Percentiles rank a stretch among this genome's conserved stretches.
Conservation (phyloP, 2,888 invertebrate genomes). For the Dermolepida albohirtum region DNA sequence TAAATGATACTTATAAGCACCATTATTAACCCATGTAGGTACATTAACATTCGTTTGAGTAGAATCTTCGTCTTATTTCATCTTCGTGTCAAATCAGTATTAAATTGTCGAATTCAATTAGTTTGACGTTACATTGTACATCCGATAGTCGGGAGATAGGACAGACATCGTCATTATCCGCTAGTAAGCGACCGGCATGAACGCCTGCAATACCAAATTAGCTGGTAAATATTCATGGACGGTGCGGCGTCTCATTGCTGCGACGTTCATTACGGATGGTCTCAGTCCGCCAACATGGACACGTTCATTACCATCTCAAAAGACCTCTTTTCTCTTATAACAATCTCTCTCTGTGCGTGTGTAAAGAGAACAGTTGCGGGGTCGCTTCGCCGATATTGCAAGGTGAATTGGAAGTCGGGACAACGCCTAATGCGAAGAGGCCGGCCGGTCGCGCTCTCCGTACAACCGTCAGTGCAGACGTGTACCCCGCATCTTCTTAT, state of each 20-base stretch:
- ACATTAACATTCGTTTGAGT: no score
- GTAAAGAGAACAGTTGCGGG: no score
- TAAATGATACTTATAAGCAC: no score
- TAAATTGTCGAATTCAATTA: no score
- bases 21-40: no score
- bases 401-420: constrained; percentile 1
- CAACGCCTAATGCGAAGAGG: background rate
- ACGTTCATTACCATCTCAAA: constrained; percentile 56
- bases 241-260: constrained; percentile 61
- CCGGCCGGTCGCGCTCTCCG: background rate
- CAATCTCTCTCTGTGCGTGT: constrained; percentile 17
- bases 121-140: no score
- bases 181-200: no score
- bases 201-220: constrained; percentile 59
- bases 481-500: constrained; percentile 45
- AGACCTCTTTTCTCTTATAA: constrained; percentile 47
- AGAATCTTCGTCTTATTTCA: no score
- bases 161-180: no score
- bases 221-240: constrained; percentile 68
- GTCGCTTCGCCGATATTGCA: constrained; percentile 22
- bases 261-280: constrained; percentile 58
- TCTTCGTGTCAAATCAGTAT: no score
- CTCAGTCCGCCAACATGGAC: constrained; percentile 52
- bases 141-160: no score
- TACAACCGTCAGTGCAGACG: constrained; percentile 24